These are phyloP conservation scores for Aspidiotus destructor DNA, from an alignment of 2,888 invertebrate species.

Conservation along the genomic window DNA sequence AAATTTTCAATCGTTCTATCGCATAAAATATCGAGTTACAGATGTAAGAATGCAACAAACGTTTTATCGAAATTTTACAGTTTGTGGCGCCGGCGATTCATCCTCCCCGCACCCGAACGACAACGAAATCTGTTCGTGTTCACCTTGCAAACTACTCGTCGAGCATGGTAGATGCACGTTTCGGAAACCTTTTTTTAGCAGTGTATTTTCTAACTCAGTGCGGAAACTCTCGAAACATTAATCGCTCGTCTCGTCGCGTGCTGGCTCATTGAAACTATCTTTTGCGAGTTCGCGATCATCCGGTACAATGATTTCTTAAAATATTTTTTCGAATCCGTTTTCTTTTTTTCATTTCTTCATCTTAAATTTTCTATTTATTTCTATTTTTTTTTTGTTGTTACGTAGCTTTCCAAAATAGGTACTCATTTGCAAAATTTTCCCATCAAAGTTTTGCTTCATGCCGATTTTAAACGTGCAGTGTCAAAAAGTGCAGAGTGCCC, in stretches of 20 bases:
- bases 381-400: too few relatives aligned
- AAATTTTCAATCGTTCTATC: too few relatives aligned
- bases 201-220: not conserved
- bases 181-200: not conserved
- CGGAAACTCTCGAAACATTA: not conserved
- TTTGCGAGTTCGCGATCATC: not conserved
- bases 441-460: too few relatives aligned
- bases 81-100: not conserved
- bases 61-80: not conserved
- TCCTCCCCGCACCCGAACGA: not conserved
- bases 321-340: not conserved
- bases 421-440: too few relatives aligned
- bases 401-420: too few relatives aligned
- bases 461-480: too few relatives aligned
- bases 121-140: not conserved
- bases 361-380: too few relatives aligned
- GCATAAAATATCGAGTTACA: too few relatives aligned
- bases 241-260: slow-evolving; percentile 1
- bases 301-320: not conserved
- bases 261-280: not conserved
- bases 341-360: not conserved
- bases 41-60: not conserved
- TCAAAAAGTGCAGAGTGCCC: too few relatives aligned
- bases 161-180: not conserved
- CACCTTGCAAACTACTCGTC: not conserved